Conservation (phyloP, 2,113 vertebrate genomes). For the Cyanistes caeruleus region DNA sequence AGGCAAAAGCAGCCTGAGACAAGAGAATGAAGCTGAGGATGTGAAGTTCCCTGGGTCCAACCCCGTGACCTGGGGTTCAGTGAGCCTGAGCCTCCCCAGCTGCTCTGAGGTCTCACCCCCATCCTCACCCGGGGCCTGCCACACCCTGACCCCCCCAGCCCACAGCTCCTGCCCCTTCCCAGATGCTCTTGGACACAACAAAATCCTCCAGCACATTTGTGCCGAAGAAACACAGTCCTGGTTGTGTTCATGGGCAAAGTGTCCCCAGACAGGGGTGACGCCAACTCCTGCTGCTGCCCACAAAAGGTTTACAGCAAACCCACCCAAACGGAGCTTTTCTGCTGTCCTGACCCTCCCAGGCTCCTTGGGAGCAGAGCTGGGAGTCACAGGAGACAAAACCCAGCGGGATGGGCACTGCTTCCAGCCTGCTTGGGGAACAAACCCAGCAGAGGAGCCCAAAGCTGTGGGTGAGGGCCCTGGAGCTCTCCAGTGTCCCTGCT, state of each 20-base stretch:
- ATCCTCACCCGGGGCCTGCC: fast-evolving
- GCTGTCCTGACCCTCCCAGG: neutral
- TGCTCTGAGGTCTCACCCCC: fast-evolving
- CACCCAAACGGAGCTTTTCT: fast-evolving
- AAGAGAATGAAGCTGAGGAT: fast-evolving
- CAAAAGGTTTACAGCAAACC: fast-evolving
- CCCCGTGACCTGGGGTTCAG: fast-evolving
- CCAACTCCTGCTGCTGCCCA: neutral
- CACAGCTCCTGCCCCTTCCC: fast-evolving
- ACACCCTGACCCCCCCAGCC: fast-evolving
- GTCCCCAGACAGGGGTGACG: neutral
- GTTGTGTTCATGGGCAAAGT: fast-evolving
- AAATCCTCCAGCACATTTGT: fast-evolving
- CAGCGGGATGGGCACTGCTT: fast-evolving
- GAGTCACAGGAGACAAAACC: fast-evolving
- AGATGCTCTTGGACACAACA: fast-evolving
- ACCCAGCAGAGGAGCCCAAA: fast-evolving
- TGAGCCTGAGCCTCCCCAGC: neutral
- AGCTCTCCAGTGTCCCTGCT: neutral
- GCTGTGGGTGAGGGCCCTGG: fast-evolving
- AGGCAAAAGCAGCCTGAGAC: neutral
- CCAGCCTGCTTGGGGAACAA: neutral
- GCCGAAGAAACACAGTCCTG: fast-evolving
- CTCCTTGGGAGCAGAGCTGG: neutral
- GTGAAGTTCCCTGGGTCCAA: neutral